A percentile compares a stretch with the other conserved stretches of the same genome.
phyloP scores from a whole-genome alignment of 2,888 invertebrate genomes.

The Pterostichus madidus region DNA sequence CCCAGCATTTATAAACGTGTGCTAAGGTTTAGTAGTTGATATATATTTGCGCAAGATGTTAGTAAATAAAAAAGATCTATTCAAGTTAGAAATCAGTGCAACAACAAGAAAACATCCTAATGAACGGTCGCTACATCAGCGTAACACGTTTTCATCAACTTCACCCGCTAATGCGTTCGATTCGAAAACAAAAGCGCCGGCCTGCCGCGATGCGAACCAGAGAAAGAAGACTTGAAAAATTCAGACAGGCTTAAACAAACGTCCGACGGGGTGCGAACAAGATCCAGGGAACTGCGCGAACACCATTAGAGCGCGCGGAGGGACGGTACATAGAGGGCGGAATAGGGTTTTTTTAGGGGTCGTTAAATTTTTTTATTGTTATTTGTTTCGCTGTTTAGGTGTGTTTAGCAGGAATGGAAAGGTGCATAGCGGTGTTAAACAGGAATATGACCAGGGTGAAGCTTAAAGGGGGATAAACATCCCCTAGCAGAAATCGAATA shows the following conservation, averaged over 20 bases:
- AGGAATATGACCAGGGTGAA: constrained; percentile 2
- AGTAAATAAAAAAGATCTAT: background rate
- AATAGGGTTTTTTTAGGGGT: constrained; percentile 46
- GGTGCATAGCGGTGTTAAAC: constrained; percentile 26
- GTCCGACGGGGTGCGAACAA: constrained; percentile 61
- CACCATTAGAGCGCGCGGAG: constrained; percentile 54
- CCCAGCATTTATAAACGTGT: too few relatives aligned
- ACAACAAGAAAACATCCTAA: constrained; percentile 6
- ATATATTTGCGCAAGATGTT: background rate
- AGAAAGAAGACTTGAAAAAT: constrained; percentile 61
- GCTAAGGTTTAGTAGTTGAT: too few relatives aligned
- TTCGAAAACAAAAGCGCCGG: constrained; percentile 42
- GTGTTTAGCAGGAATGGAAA: constrained; percentile 19
- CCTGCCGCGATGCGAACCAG: constrained; percentile 8
- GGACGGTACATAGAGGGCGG: constrained; percentile 29
- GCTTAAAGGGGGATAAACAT: background rate
- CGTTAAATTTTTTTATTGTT: constrained; percentile 53
- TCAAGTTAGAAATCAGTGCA: background rate
- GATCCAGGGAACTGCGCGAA: constrained; percentile 53
- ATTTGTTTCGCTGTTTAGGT: constrained; percentile 41
- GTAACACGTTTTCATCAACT: constrained; percentile 22
- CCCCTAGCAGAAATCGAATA: too few relatives aligned
- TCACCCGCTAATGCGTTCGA: constrained; percentile 19
- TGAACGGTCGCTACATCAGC: constrained; percentile 8
- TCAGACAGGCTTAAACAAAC: constrained; percentile 64